These are phyloP conservation scores for Pyrgilauda ruficollis DNA, from an alignment of 2,113 vertebrate genomes.

Conservation along the genomic window DNA sequence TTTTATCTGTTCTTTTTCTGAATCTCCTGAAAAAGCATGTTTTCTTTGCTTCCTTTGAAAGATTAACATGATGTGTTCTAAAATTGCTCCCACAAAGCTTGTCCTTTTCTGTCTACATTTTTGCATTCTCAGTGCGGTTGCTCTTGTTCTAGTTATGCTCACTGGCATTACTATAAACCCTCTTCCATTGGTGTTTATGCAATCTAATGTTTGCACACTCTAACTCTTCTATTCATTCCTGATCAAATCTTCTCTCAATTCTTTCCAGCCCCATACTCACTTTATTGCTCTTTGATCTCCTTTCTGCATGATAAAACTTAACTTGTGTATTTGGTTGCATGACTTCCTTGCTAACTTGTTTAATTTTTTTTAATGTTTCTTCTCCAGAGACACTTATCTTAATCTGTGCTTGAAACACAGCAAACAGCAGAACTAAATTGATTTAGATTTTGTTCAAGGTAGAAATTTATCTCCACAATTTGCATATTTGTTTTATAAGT, in stretches of 20 bases:
- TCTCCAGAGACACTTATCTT: neutral
- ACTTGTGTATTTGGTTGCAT: constrained; percentile 19
- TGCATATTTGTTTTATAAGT: neutral
- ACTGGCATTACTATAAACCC: constrained; percentile 36
- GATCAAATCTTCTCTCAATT: constrained; percentile 39
- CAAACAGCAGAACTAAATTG: neutral
- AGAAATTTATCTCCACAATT: neutral
- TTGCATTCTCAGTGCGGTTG: constrained; percentile 29
- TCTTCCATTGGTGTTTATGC: constrained; percentile 26
- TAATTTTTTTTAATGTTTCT: neutral
- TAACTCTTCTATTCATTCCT: constrained; percentile 37
- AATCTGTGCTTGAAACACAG: neutral
- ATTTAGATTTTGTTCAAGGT: neutral
- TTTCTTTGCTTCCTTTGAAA: constrained; percentile 22
- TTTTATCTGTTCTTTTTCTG: neutral
- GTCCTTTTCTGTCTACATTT: neutral
- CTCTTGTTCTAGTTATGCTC: constrained; percentile 18
- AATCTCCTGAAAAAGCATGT: neutral
- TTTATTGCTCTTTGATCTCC: constrained; percentile 51
- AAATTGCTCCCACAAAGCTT: neutral
- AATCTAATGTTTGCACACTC: constrained; percentile 28
- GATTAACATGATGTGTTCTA: neutral
- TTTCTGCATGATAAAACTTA: constrained; percentile 38
- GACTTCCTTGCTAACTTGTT: neutral
- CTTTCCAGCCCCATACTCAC: constrained; percentile 27